phyloP scores from a whole-genome alignment of 2,797 vertebrate genomes.

The Cuculus canorus region DNA sequence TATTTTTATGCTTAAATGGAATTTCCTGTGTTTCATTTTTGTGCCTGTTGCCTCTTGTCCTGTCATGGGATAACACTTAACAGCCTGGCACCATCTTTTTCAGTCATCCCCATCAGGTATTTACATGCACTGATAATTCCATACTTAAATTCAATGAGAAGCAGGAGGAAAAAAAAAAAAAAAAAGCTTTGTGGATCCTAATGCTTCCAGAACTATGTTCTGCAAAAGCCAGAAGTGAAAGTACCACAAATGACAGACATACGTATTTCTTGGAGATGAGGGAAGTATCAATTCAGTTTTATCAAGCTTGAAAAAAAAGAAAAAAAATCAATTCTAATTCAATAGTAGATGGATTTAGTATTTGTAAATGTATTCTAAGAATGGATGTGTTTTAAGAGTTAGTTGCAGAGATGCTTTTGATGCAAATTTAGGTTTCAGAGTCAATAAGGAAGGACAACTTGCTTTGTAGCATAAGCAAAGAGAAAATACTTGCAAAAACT shows the following conservation, averaged over 20 bases:
- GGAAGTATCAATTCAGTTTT: neutral
- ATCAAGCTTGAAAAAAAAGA: neutral
- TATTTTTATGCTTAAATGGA: neutral
- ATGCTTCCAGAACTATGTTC: neutral
- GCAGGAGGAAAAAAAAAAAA: neutral
- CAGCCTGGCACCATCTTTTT: neutral
- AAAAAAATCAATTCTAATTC: neutral
- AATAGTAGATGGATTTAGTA: slow-evolving; percentile 31
- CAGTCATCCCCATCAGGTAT: rapidly evolving
- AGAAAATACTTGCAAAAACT: slow-evolving; percentile 1
- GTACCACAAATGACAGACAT: neutral
- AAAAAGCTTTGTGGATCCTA: neutral
- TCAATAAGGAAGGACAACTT: neutral
- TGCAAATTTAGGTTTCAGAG: slow-evolving; percentile 33
- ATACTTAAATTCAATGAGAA: neutral
- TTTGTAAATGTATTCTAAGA: slow-evolving; percentile 29
- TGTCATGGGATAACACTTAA: neutral
- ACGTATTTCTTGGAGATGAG: neutral
- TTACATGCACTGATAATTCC: neutral
- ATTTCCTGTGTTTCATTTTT: neutral
- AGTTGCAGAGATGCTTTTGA: neutral
- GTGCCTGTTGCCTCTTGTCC: neutral
- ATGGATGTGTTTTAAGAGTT: neutral
- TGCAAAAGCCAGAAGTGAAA: neutral
- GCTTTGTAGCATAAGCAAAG: neutral